Conservation (phyloP, 2,113 vertebrate genomes). For the Microcebus murinus region DNA sequence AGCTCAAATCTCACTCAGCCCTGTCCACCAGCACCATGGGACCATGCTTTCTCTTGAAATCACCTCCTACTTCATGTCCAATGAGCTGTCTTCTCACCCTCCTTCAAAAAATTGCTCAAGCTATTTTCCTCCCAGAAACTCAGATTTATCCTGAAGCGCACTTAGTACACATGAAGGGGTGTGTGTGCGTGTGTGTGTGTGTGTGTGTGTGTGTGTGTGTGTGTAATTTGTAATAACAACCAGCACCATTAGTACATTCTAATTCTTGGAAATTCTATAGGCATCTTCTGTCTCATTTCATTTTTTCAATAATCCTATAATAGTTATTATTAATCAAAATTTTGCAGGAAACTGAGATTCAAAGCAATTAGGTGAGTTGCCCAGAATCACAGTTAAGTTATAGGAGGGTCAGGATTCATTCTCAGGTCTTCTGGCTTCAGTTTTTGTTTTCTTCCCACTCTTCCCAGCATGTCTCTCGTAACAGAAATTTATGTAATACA, state of each 20-base stretch:
- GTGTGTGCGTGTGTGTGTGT: background rate
- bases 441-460: background rate
- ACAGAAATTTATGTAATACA: background rate
- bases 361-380: background rate
- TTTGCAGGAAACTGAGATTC: background rate
- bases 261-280: background rate
- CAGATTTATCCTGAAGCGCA: background rate
- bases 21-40: background rate
- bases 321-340: background rate
- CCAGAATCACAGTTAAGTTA: background rate
- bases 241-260: background rate
- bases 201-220: background rate
- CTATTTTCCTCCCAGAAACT: background rate
- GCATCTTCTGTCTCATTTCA: background rate
- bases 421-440: background rate
- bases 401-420: background rate
- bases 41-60: background rate
- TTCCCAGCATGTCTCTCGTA: background rate
- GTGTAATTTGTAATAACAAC: background rate
- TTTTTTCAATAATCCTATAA: background rate
- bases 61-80: slow-evolving; percentile 15
- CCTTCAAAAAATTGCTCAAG: slow-evolving; percentile 28
- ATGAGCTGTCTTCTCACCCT: slow-evolving; percentile 11
- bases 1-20: background rate
- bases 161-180: background rate